A percentile compares a stretch with the other conserved stretches of the same genome.
phyloP scores from a whole-genome alignment of 2,113 vertebrate genomes.

The Atherinomorus stipes region DNA sequence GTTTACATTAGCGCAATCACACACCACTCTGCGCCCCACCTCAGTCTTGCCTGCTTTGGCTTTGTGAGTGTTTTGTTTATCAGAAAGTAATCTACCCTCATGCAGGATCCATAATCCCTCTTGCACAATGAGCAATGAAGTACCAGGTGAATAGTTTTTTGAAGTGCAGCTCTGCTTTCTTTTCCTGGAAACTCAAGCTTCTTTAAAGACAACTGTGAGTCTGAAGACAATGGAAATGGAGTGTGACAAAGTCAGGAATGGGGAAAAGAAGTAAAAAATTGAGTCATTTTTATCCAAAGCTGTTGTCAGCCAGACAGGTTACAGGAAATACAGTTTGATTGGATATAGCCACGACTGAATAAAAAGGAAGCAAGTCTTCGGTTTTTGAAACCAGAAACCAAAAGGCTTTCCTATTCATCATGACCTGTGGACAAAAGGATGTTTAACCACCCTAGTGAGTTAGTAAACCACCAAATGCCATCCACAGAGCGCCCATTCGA shows the following conservation, averaged over 20 bases:
- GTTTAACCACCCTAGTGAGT: slow-evolving; percentile 37
- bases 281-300: not conserved
- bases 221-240: slow-evolving; percentile 9
- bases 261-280: not conserved
- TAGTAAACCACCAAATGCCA: slow-evolving; percentile 28
- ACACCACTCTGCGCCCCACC: not conserved
- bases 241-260: not conserved
- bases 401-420: not conserved
- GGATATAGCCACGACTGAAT: not conserved
- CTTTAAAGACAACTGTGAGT: slow-evolving; percentile 12
- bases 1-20: slow-evolving; percentile 6
- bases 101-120: slow-evolving; percentile 47
- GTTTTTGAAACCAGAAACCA: not conserved
- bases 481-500: slow-evolving; percentile 28
- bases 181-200: slow-evolving; percentile 9
- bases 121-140: slow-evolving; percentile 18
- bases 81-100: slow-evolving; percentile 47
- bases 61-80: slow-evolving; percentile 56
- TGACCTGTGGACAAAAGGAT: slow-evolving; percentile 35
- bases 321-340: not conserved
- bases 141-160: slow-evolving; percentile 37
- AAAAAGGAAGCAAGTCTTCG: not conserved
- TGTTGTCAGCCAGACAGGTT: not conserved
- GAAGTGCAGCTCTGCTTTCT: slow-evolving; percentile 8
- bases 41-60: not conserved